A percentile compares a stretch with the other conserved stretches of the same genome.
Conservation (phyloP, 2,113 vertebrate species). For the Polypterus senegalus region DNA sequence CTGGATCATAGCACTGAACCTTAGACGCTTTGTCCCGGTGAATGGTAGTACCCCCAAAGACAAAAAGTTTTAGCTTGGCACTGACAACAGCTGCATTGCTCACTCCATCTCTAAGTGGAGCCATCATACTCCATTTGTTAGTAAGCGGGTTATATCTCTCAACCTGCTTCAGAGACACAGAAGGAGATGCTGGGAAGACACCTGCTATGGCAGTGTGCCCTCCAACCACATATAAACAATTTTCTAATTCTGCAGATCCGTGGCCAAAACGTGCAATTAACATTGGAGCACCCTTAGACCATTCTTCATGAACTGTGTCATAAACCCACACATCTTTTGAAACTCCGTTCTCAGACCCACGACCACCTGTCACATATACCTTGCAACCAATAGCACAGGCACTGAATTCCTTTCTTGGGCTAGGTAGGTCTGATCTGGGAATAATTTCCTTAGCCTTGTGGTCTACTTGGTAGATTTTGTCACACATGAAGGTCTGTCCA, state of each 20-base stretch:
- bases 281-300: slow-evolving; percentile 90
- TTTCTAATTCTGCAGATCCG: slow-evolving; percentile 77
- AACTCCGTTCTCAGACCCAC: slow-evolving; percentile 83
- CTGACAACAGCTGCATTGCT: slow-evolving; percentile 90
- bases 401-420: slow-evolving; percentile 87
- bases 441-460: slow-evolving; percentile 90
- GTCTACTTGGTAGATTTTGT: slow-evolving; percentile 92
- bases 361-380: slow-evolving; percentile 81
- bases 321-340: slow-evolving; percentile 94
- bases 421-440: slow-evolving; percentile 80
- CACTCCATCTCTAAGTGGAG: slow-evolving; percentile 75
- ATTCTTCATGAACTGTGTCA: slow-evolving; percentile 79
- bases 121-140: slow-evolving; percentile 89
- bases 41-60: slow-evolving; percentile 81
- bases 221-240: slow-evolving; percentile 79
- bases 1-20: slow-evolving; percentile 80
- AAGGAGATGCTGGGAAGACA: slow-evolving; percentile 79
- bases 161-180: slow-evolving; percentile 82
- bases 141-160: slow-evolving; percentile 70
- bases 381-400: slow-evolving; percentile 88
- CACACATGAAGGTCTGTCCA: slow-evolving; percentile 92
- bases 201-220: slow-evolving; percentile 82
- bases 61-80: slow-evolving; percentile 78
- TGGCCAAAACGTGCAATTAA: slow-evolving; percentile 86
- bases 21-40: slow-evolving; percentile 83